These are phyloP conservation scores for Drosophila sordidapex DNA, from an alignment of 2,888 invertebrate species.

Conservation along the genomic window DNA sequence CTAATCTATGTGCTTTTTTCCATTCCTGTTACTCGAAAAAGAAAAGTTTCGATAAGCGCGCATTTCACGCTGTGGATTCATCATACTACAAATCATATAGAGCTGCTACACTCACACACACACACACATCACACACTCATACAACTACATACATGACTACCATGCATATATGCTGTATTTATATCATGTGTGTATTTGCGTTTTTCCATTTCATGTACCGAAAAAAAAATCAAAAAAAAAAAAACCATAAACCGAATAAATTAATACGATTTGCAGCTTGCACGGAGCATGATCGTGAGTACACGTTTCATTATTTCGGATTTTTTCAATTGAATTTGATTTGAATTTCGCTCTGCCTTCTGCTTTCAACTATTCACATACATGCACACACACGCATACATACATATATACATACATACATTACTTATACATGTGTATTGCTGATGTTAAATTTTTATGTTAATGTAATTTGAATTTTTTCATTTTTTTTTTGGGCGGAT, in stretches of 20 bases:
- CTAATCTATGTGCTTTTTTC: constrained; percentile 59
- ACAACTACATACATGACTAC: constrained; percentile 20
- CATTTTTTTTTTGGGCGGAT: constrained; percentile 29
- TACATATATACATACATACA: neutral
- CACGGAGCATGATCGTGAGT: constrained; percentile 97
- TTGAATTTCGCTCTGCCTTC: constrained; percentile 55
- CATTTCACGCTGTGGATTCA: constrained; percentile 35
- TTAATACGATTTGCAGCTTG: constrained; percentile 88
- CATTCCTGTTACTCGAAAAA: constrained; percentile 35
- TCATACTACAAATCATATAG: constrained; percentile 32
- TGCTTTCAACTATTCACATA: constrained; percentile 49
- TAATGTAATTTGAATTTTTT: constrained; percentile 68
- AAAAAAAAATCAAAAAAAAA: constrained; percentile 40
- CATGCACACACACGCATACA: constrained; percentile 6
- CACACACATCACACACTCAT: neutral
- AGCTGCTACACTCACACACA: constrained; percentile 16
- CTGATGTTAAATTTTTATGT: constrained; percentile 70
- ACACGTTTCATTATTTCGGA: constrained; percentile 84
- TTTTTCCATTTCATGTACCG: constrained; percentile 76
- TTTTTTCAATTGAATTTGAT: constrained; percentile 57
- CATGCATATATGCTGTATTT: constrained; percentile 63
- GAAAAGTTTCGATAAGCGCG: constrained; percentile 35
- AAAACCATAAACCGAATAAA: constrained; percentile 58
- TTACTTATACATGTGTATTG: constrained; percentile 44
- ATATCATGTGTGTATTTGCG: constrained; percentile 73